Percentiles rank a stretch among this genome's conserved stretches.
These are phyloP conservation scores for Cuniculus paca DNA, from an alignment of 2,797 vertebrate species.

Conservation along the genomic window DNA sequence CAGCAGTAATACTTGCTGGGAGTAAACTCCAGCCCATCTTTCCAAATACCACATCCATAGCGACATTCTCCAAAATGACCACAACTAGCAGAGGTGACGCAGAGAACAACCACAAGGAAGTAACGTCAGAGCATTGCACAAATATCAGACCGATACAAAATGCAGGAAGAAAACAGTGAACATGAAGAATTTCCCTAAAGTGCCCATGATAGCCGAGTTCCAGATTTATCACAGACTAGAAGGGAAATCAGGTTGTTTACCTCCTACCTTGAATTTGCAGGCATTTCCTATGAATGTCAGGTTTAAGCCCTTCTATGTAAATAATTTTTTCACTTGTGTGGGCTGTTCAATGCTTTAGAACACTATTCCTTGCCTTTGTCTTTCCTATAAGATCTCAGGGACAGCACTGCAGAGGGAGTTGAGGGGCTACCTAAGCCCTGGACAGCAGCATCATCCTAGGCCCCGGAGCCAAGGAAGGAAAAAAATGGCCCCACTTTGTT, in stretches of 20 bases:
- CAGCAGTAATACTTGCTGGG: conserved; percentile 97
- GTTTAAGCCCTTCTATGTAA: background rate
- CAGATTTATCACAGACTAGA: background rate
- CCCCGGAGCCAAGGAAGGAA: background rate
- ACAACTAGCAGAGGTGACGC: background rate
- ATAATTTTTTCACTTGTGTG: background rate
- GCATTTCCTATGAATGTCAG: background rate
- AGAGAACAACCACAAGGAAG: background rate
- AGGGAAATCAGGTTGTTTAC: background rate
- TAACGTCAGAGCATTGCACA: background rate
- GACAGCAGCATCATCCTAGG: background rate
- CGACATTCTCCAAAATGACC: background rate
- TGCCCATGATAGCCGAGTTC: background rate
- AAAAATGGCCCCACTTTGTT: background rate
- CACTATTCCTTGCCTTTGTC: background rate
- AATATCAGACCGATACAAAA: background rate
- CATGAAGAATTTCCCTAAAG: background rate
- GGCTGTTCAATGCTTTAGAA: background rate
- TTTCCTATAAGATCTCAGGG: background rate
- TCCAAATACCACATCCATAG: conserved; percentile 59
- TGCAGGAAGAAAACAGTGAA: background rate
- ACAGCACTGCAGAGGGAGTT: background rate
- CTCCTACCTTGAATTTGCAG: background rate
- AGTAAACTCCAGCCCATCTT: conserved; percentile 97
- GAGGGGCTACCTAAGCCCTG: background rate